Evolutionary conservation across 1,140 invertebrate genomes (phyloP).

Genomic region (Hycleus cichorii): DNA sequence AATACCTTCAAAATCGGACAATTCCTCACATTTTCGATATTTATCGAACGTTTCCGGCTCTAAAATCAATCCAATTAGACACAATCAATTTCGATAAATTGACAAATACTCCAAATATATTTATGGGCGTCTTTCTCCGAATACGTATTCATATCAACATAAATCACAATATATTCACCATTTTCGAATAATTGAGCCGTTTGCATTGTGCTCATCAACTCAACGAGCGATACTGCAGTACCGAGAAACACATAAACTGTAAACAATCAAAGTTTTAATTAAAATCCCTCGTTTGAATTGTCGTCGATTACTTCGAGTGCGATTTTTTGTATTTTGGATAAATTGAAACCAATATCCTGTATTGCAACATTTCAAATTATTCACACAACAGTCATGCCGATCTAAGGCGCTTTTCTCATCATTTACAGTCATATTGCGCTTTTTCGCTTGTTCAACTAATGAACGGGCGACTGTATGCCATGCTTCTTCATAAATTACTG

Average conservation of each 20-base stretch:
- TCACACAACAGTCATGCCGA: conserved; percentile 65
- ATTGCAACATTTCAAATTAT: conserved; percentile 63
- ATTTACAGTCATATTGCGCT: conserved; percentile 70
- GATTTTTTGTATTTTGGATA: conserved; percentile 81
- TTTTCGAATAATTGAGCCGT: conserved; percentile 76
- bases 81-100: neutral
- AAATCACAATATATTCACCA: conserved; percentile 93
- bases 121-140: conserved; percentile 64
- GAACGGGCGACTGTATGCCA: conserved; percentile 72
- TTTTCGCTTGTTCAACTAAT: conserved; percentile 62
- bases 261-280: conserved; percentile 36
- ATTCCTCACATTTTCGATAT: conserved; percentile 53
- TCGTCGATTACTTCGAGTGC: conserved; percentile 64
- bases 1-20: conserved; percentile 50
- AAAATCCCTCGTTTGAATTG: neutral
- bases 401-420: conserved; percentile 61
- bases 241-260: conserved; percentile 91
- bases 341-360: conserved; percentile 74
- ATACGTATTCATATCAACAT: conserved; percentile 85
- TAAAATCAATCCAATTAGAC: conserved; percentile 16
- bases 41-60: conserved; percentile 49
- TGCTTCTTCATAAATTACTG: conserved; percentile 78
- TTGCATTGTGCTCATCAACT: conserved; percentile 88
- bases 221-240: conserved; percentile 66
- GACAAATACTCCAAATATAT: conserved; percentile 81